phyloP scores from a whole-genome alignment of 2,888 invertebrate genomes.

The Pristionchus arcanus region DNA sequence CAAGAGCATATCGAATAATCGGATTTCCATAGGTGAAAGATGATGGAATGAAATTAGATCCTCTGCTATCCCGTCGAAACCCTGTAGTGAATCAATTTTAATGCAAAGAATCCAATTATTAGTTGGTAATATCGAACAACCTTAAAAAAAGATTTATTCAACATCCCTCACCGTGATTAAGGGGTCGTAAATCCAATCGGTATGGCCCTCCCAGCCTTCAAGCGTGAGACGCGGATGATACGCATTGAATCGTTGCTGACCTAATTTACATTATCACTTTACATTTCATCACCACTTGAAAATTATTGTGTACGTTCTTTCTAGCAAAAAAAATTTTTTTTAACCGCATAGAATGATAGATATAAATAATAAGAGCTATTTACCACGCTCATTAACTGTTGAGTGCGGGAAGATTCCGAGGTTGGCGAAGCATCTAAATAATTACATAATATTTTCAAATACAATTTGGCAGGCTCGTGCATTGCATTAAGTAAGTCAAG shows the following conservation, averaged over 20 bases:
- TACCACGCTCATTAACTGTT: neutral
- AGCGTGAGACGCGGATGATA: neutral
- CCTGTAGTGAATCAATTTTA: neutral
- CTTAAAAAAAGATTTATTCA: neutral
- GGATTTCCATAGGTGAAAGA: neutral
- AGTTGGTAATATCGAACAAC: no score
- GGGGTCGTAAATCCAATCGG: neutral
- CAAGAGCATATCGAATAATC: neutral
- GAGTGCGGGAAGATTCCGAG: neutral
- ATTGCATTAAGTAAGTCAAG: no score
- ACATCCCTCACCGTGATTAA: neutral
- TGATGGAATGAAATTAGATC: slow-evolving; percentile 21
- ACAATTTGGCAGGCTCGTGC: no score
- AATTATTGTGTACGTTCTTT: neutral
- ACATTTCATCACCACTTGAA: no score
- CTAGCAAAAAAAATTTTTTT: no score
- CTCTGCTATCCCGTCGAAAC: neutral
- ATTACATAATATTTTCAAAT: neutral
- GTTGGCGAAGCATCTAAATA: neutral
- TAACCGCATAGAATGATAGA: no score
- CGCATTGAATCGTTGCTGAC: slow-evolving; percentile 7
- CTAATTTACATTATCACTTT: neutral
- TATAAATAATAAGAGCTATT: no score
- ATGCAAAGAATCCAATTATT: neutral
- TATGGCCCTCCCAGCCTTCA: neutral